A percentile compares a stretch with the other conserved stretches of the same genome.
phyloP scores from a whole-genome alignment of 2,113 vertebrate genomes.

The Hippocampus zosterae region DNA sequence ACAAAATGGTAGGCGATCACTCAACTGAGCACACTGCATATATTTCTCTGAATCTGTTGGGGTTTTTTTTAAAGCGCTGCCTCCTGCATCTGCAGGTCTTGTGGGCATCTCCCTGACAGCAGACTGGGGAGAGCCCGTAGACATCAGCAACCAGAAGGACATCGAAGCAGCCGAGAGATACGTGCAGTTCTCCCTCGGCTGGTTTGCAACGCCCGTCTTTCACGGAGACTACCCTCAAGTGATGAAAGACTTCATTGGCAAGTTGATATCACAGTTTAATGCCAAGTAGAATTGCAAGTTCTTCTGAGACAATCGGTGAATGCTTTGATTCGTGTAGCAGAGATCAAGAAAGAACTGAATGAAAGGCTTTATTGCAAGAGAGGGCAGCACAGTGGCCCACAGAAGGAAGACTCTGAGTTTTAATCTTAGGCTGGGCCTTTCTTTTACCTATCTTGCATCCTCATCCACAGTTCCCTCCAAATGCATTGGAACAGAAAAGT shows the following conservation, averaged over 20 bases:
- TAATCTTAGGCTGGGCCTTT: background rate
- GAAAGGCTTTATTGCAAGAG: no score
- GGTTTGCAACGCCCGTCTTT: slow-evolving; percentile 92
- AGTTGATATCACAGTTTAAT: slow-evolving; percentile 28
- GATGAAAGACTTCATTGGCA: slow-evolving; percentile 89
- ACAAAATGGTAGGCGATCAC: slow-evolving; percentile 78
- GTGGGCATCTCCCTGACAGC: slow-evolving; percentile 87
- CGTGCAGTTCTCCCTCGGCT: slow-evolving; percentile 88
- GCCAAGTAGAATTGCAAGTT: background rate
- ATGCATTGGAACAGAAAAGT: no score
- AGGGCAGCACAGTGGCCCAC: no score
- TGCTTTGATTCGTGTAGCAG: background rate
- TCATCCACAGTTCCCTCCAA: no score
- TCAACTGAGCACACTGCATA: background rate
- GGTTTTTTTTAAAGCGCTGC: slow-evolving; percentile 11
- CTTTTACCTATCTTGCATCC: no score
- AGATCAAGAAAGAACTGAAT: no score
- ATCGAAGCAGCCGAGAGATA: slow-evolving; percentile 87
- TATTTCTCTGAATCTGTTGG: background rate
- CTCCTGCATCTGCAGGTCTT: slow-evolving; percentile 69
- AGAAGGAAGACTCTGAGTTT: background rate
- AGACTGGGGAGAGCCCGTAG: slow-evolving; percentile 87
- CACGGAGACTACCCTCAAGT: slow-evolving; percentile 92
- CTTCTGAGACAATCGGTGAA: background rate
- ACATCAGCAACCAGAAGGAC: slow-evolving; percentile 80